Conservation (phyloP, 2,113 vertebrate genomes). For the Myotis yumanensis region DNA sequence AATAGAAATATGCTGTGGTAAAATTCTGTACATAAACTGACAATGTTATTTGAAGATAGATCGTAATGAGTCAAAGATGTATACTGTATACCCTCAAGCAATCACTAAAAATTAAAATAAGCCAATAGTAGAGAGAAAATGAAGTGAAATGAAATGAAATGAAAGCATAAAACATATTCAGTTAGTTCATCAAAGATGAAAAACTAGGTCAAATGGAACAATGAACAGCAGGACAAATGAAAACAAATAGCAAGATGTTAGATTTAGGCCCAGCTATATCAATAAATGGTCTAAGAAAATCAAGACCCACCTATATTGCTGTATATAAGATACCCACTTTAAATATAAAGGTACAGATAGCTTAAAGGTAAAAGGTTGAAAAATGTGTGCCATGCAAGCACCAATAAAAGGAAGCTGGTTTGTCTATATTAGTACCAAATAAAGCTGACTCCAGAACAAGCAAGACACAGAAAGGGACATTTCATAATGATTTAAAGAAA, state of each 20-base stretch:
- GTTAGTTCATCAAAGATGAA: not conserved
- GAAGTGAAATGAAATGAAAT: too few relatives aligned
- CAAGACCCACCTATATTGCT: too few relatives aligned
- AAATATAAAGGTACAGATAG: too few relatives aligned
- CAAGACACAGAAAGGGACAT: not conserved
- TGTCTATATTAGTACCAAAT: not conserved
- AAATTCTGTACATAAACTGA: not conserved
- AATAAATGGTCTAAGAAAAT: too few relatives aligned
- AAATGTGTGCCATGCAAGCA: not conserved
- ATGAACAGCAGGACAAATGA: not conserved
- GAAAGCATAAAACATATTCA: too few relatives aligned
- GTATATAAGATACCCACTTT: too few relatives aligned
- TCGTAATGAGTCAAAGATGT: too few relatives aligned
- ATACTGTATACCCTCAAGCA: too few relatives aligned
- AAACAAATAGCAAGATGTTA: not conserved
- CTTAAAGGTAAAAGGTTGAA: too few relatives aligned
- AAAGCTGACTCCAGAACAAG: not conserved
- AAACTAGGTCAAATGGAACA: not conserved
- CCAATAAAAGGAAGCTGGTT: not conserved
- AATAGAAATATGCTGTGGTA: not conserved
- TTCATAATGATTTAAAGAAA: constrained; percentile 17
- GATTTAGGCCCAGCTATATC: too few relatives aligned
- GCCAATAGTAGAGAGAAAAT: too few relatives aligned
- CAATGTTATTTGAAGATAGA: not conserved
- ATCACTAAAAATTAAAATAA: too few relatives aligned